Conservation (phyloP, 2,888 invertebrate genomes). For the Thecocarcelia acutangulata region DNA sequence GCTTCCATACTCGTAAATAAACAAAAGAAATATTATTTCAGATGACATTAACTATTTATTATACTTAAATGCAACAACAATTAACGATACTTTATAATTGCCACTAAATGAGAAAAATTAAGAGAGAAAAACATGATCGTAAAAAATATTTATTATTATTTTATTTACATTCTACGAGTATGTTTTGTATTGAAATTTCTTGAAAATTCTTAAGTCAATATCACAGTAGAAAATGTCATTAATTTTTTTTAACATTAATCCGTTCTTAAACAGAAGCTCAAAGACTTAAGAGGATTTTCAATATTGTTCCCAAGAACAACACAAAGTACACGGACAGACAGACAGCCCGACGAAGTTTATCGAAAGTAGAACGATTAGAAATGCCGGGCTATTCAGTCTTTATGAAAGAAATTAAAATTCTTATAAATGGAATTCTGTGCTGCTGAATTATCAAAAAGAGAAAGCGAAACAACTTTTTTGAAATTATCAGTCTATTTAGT, state of each 20-base stretch:
- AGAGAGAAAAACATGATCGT: not conserved
- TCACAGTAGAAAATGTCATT: not conserved
- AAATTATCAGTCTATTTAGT: too few relatives aligned
- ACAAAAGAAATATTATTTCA: not conserved
- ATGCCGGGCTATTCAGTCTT: not conserved
- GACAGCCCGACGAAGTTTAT: not conserved
- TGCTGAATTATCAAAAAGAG: not conserved
- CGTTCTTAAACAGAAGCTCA: conserved; percentile 9
- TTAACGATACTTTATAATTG: conserved; percentile 32
- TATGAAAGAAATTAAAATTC: not conserved
- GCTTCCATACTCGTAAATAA: too few relatives aligned
- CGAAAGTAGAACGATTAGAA: not conserved
- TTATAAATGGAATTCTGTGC: not conserved
- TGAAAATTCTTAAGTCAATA: not conserved
- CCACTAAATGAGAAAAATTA: conserved; percentile 21
- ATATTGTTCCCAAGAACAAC: not conserved
- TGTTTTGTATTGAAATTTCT: not conserved
- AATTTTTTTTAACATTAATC: not conserved
- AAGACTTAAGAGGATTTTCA: conserved; percentile 1
- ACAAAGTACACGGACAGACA: not conserved
- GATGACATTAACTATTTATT: not conserved
- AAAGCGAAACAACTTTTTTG: not conserved
- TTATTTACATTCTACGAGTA: not conserved
- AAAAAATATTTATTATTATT: conserved; percentile 12
- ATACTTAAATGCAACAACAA: conserved; percentile 26